phyloP scores from a whole-genome alignment of 2,888 invertebrate genomes.

The Steinernema carpocapsae region DNA sequence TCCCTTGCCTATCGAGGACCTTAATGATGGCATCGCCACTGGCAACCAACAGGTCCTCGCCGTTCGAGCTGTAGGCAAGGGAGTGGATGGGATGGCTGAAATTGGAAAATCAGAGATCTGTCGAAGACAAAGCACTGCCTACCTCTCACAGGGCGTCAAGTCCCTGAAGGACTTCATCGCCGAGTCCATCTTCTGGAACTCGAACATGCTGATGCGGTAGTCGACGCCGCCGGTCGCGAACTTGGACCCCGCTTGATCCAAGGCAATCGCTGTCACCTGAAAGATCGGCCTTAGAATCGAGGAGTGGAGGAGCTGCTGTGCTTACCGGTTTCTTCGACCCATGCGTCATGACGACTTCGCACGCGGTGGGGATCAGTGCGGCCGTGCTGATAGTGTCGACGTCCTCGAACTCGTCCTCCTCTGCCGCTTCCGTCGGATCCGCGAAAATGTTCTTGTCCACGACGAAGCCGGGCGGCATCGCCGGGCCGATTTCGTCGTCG shows the following conservation, averaged over 20 bases:
- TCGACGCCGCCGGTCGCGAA: conserved; percentile 89
- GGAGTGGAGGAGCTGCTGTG: neutral
- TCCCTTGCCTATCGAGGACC: conserved; percentile 76
- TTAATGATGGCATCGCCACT: conserved; percentile 79
- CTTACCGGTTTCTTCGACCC: conserved; percentile 80
- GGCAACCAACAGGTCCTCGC: conserved; percentile 88
- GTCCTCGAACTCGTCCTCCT: conserved; percentile 68
- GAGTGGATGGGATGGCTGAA: conserved; percentile 83
- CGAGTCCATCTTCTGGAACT: conserved; percentile 95
- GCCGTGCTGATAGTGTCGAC: conserved; percentile 69
- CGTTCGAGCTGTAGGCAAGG: conserved; percentile 88
- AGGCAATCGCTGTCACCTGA: conserved; percentile 79
- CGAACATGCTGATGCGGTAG: conserved; percentile 93
- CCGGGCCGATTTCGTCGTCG: conserved; percentile 60
- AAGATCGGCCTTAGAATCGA: neutral
- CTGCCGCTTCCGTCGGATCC: conserved; percentile 34
- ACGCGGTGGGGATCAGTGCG: conserved; percentile 72
- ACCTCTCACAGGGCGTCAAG: conserved; percentile 61
- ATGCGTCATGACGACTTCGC: conserved; percentile 82
- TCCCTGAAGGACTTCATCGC: conserved; percentile 74
- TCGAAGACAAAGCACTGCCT: no score
- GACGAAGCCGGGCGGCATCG: conserved; percentile 62
- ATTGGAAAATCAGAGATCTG: conserved; percentile 35
- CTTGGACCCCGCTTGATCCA: conserved; percentile 92
- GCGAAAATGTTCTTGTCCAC: neutral